phyloP scores from a whole-genome alignment of 2,888 invertebrate species.

The Acleris emargana region DNA sequence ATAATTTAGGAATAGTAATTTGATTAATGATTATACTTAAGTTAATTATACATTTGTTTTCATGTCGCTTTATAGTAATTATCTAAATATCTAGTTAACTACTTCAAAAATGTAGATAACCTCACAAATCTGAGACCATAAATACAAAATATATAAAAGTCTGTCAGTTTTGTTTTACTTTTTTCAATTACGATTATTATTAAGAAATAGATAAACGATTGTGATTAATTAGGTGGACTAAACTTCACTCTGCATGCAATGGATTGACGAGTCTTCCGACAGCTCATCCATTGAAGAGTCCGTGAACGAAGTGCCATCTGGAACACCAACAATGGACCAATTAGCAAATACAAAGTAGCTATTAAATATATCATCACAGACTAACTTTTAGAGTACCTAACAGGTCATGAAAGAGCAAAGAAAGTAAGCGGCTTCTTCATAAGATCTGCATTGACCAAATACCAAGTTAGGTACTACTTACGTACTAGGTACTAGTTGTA shows the following conservation, averaged over 20 bases:
- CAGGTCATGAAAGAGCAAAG: too few species aligned
- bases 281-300: conserved; percentile 94
- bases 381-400: too few species aligned
- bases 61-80: conserved; percentile 17
- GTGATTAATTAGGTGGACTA: conserved; percentile 45
- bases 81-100: conserved; percentile 7
- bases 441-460: too few species aligned
- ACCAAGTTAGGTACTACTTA: too few species aligned
- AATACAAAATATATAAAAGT: neutral
- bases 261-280: conserved; percentile 93
- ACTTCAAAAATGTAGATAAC: neutral
- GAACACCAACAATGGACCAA: conserved; percentile 37
- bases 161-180: too few species aligned
- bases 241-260: conserved; percentile 93
- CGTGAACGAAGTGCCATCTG: conserved; percentile 82
- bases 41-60: conserved; percentile 19
- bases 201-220: too few species aligned
- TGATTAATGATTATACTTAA: conserved; percentile 22
- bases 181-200: too few species aligned
- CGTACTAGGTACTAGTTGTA: too few species aligned
- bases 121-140: neutral
- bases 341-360: too few species aligned
- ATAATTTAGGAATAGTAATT: conserved; percentile 45
- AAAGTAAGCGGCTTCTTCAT: too few species aligned
- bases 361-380: too few species aligned